Evolutionary conservation across 1,140 invertebrate genomes (phyloP).

Genomic region (Ceratosolen solmsi): DNA sequence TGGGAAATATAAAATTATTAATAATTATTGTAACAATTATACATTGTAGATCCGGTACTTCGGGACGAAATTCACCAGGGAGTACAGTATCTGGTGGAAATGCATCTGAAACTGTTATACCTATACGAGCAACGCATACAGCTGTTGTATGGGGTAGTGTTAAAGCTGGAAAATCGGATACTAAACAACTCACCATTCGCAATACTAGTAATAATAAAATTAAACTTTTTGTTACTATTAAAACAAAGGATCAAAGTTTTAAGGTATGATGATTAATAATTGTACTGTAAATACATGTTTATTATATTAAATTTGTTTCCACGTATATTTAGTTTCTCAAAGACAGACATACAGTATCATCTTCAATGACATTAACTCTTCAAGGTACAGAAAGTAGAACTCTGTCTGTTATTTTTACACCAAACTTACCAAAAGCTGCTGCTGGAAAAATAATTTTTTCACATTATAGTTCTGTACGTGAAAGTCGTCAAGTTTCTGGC

Average conservation of each 20-base stretch:
- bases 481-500: slow-evolving; percentile 60
- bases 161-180: slow-evolving; percentile 69
- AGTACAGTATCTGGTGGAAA: slow-evolving; percentile 63
- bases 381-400: slow-evolving; percentile 72
- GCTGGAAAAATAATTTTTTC: slow-evolving; percentile 71
- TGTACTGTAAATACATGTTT: slow-evolving; percentile 8
- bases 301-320: slow-evolving; percentile 21
- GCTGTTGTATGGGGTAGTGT: slow-evolving; percentile 74
- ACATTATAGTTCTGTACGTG: slow-evolving; percentile 64
- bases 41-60: slow-evolving; percentile 58
- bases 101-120: slow-evolving; percentile 64
- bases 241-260: slow-evolving; percentile 65
- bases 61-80: slow-evolving; percentile 66
- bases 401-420: slow-evolving; percentile 69
- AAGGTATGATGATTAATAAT: slow-evolving; percentile 58
- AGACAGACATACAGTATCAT: slow-evolving; percentile 61
- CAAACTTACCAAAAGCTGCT: slow-evolving; percentile 67
- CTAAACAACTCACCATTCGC: slow-evolving; percentile 72
- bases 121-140: slow-evolving; percentile 71
- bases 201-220: slow-evolving; percentile 73
- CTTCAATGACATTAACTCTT: slow-evolving; percentile 63
- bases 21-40: neutral
- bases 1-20: too few species aligned
- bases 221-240: slow-evolving; percentile 69
- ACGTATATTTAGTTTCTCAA: slow-evolving; percentile 62